These are phyloP conservation scores for Leptobrachium leishanense DNA, from an alignment of 2,113 vertebrate genomes.

Conservation along the genomic window DNA sequence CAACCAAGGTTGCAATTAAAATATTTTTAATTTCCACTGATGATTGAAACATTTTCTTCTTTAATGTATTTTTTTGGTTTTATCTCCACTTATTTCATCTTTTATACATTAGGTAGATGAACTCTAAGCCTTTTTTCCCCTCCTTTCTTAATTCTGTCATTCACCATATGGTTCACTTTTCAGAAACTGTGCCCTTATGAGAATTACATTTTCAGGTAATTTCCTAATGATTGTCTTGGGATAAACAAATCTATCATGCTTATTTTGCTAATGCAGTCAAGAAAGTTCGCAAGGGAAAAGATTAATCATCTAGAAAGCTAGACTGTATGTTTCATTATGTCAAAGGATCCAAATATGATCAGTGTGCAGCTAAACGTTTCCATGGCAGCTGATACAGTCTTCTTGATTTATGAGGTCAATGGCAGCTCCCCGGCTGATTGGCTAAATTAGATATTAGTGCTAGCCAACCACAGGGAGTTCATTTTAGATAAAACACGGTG, in stretches of 20 bases:
- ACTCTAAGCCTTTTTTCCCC: conserved; percentile 58
- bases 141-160: conserved; percentile 60
- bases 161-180: conserved; percentile 77
- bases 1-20: background rate
- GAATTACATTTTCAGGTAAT: conserved; percentile 83
- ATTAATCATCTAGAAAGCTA: conserved; percentile 84
- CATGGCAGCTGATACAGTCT: conserved; percentile 73
- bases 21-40: background rate
- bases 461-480: conserved; percentile 74
- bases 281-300: conserved; percentile 78
- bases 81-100: conserved; percentile 51
- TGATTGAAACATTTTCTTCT: conserved; percentile 1
- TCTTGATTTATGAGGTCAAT: conserved; percentile 75
- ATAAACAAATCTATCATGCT: conserved; percentile 82
- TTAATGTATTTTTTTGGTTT: conserved; percentile 27
- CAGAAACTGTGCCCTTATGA: conserved; percentile 68
- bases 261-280: conserved; percentile 82
- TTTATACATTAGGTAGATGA: conserved; percentile 61
- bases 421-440: conserved; percentile 78
- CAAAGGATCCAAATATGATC: conserved; percentile 69
- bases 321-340: conserved; percentile 73
- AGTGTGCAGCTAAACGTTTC: conserved; percentile 69
- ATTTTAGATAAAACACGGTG: conserved; percentile 70
- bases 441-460: conserved; percentile 72
- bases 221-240: conserved; percentile 85